Evolutionary conservation across 2,888 invertebrate species (phyloP).

Genomic region (Artemia sinica): DNA sequence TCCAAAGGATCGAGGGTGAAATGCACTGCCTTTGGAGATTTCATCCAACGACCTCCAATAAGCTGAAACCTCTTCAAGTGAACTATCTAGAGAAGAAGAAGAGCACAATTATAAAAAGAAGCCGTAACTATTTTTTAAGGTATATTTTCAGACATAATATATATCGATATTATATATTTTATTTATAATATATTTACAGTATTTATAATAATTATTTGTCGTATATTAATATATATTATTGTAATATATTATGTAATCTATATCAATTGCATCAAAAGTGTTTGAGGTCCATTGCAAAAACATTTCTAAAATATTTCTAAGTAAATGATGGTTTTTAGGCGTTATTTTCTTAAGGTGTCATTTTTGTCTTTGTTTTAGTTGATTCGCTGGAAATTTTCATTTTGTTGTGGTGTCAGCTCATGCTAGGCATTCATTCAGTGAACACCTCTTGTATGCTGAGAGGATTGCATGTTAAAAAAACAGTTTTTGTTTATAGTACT

Average conservation of each 20-base stretch:
- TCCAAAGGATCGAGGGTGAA: conserved; percentile 73
- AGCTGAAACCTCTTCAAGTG: conserved; percentile 82
- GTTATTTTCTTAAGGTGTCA: no score
- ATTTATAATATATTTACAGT: no score
- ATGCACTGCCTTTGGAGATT: conserved; percentile 79
- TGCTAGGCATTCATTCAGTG: no score
- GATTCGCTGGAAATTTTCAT: no score
- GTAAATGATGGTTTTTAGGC: no score
- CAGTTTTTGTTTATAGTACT: no score
- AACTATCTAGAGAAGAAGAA: conserved; percentile 47
- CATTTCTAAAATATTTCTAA: not conserved
- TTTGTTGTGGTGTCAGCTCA: no score
- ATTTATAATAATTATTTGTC: no score
- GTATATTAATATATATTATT: not conserved
- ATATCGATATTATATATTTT: not conserved
- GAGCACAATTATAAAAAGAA: not conserved
- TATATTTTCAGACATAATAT: not conserved
- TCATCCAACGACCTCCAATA: conserved; percentile 78
- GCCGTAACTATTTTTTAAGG: not conserved
- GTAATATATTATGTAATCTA: no score
- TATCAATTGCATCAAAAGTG: not conserved
- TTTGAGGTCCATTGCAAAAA: not conserved
- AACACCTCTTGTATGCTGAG: no score
- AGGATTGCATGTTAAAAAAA: no score
- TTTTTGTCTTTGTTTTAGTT: no score